Conservation (phyloP, 2,113 vertebrate species). For the Atrichornis clamosus region DNA sequence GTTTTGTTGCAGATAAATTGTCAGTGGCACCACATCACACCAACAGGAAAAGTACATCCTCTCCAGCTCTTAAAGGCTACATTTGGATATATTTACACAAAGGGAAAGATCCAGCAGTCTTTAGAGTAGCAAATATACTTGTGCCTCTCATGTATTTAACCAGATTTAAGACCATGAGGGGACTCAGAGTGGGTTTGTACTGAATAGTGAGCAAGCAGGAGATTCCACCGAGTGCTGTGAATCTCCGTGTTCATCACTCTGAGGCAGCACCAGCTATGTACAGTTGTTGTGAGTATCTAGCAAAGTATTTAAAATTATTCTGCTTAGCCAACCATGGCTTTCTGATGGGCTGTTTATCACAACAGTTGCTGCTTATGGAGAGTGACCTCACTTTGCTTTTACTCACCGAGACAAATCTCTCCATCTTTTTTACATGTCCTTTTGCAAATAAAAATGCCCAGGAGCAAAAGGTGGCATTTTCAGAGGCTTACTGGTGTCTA, state of each 20-base stretch:
- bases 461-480: background rate
- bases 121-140: background rate
- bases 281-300: background rate
- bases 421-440: background rate
- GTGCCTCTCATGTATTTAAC: background rate
- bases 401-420: background rate
- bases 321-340: background rate
- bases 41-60: background rate
- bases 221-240: background rate
- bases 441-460: background rate
- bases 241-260: background rate
- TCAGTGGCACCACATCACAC: background rate
- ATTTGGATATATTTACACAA: background rate
- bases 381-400: background rate
- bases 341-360: background rate
- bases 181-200: background rate
- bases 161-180: background rate
- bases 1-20: background rate
- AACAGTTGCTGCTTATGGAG: background rate
- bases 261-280: background rate
- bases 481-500: background rate
- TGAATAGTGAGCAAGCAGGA: background rate
- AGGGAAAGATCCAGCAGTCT: background rate
- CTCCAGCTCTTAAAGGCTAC: background rate
- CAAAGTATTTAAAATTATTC: background rate